phyloP scores from a whole-genome alignment of 2,113 vertebrate genomes.

The Lepidothrix coronata region DNA sequence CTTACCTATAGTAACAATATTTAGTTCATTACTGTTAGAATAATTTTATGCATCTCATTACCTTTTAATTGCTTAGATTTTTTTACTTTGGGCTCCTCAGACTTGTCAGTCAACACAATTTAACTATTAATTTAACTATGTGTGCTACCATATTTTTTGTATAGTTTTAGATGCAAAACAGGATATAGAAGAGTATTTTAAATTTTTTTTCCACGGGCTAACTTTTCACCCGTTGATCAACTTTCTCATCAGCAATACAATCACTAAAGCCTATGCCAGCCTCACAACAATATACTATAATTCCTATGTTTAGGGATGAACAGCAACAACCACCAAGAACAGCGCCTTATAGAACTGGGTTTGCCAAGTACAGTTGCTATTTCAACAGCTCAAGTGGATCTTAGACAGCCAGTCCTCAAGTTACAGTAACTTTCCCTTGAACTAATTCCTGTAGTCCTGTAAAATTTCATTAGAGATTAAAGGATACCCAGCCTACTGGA shows the following conservation, averaged over 20 bases:
- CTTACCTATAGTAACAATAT: background rate
- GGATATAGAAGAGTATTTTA: background rate
- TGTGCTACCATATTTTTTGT: background rate
- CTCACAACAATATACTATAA: background rate
- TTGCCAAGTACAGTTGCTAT: background rate
- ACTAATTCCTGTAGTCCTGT: background rate
- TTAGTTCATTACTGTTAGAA: background rate
- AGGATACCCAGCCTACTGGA: background rate
- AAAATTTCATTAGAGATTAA: background rate
- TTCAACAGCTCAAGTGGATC: background rate
- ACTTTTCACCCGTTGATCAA: background rate
- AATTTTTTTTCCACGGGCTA: background rate
- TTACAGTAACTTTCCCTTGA: constrained; percentile 19
- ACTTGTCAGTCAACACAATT: background rate
- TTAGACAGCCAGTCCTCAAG: background rate
- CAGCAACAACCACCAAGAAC: background rate
- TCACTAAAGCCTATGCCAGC: background rate
- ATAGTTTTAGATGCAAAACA: background rate
- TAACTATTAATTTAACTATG: background rate
- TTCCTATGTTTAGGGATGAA: background rate
- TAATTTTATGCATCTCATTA: background rate
- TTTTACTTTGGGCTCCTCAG: background rate
- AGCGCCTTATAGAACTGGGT: background rate
- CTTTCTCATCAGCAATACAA: background rate
- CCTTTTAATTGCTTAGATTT: background rate